Evolutionary conservation across 2,888 invertebrate genomes (phyloP).

Genomic region (Panorpa germanica): DNA sequence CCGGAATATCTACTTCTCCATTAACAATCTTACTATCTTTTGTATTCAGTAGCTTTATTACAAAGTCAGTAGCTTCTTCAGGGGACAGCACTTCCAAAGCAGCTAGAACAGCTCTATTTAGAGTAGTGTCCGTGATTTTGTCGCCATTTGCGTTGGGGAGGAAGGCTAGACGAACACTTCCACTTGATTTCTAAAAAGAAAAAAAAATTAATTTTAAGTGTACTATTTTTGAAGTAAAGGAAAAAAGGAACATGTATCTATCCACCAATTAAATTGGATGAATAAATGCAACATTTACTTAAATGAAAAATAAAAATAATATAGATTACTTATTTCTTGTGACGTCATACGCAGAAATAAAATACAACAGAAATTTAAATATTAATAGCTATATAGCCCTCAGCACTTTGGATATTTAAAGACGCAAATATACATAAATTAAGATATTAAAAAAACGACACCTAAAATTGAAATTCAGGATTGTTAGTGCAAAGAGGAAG

Average conservation of each 20-base stretch:
- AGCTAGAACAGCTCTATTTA: slow-evolving; percentile 52
- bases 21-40: slow-evolving; percentile 17
- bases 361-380: too few relatives aligned
- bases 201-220: slow-evolving; percentile 10
- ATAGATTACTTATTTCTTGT: too few relatives aligned
- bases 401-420: too few relatives aligned
- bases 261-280: slow-evolving; percentile 1
- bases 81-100: slow-evolving; percentile 38
- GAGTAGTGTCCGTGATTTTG: slow-evolving; percentile 22
- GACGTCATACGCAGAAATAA: too few relatives aligned
- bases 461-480: too few relatives aligned
- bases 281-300: too few relatives aligned
- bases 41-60: slow-evolving; percentile 32
- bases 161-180: slow-evolving; percentile 49
- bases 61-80: slow-evolving; percentile 35
- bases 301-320: too few relatives aligned
- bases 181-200: slow-evolving; percentile 36
- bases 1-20: slow-evolving; percentile 35
- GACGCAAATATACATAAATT: too few relatives aligned
- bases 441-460: too few relatives aligned
- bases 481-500: too few relatives aligned
- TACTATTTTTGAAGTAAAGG: neutral
- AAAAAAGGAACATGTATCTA: slow-evolving; percentile 8
- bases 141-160: slow-evolving; percentile 45
- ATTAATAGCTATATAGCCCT: too few relatives aligned